Conservation (phyloP, 2,113 vertebrate species). For the Lepus americanus region DNA sequence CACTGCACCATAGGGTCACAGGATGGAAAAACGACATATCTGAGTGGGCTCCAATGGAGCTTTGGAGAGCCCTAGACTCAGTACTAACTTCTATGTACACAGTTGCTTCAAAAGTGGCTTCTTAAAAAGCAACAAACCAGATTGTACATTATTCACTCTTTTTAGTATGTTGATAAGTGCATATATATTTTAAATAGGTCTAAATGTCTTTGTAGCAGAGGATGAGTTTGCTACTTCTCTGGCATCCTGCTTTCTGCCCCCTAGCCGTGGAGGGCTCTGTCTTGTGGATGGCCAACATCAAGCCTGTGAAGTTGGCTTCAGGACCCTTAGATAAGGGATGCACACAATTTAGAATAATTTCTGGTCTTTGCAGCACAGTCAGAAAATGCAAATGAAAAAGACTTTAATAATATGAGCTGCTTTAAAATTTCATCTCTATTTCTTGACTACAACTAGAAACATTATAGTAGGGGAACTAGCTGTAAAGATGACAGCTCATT, state of each 20-base stretch:
- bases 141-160: neutral
- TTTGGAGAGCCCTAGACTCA: neutral
- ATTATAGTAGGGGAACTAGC: neutral
- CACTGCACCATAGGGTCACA: neutral
- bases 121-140: neutral
- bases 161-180: neutral
- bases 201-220: neutral
- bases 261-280: neutral
- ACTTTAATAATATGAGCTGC: neutral
- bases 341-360: neutral
- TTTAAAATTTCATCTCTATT: conserved; percentile 30
- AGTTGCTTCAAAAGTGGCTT: neutral
- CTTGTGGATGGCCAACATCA: neutral
- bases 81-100: neutral
- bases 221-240: neutral
- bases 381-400: neutral
- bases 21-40: neutral
- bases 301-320: neutral
- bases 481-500: neutral
- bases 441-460: neutral
- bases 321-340: neutral
- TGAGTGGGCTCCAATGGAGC: neutral
- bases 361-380: neutral
- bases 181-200: neutral
- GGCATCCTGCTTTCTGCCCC: neutral